A percentile compares a stretch with the other conserved stretches of the same genome.
Evolutionary conservation across 64 coral and sea anemone species (phyloP).

Genomic region (Astreopora myriophthalma): DNA sequence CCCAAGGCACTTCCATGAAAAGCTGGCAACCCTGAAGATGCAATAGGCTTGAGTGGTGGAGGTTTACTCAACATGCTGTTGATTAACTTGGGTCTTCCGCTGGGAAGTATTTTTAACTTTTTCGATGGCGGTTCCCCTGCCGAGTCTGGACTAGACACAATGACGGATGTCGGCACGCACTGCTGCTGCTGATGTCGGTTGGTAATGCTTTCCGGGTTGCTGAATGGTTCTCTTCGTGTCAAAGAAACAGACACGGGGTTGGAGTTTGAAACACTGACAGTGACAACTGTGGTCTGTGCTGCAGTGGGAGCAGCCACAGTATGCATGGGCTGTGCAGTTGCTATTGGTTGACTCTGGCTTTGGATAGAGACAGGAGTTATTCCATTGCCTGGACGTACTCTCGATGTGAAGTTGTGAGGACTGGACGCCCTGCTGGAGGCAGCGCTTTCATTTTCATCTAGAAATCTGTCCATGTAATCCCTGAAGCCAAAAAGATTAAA

Average conservation of each 20-base stretch:
- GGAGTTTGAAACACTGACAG: slow-evolving; percentile 4
- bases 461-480: slow-evolving; percentile 98
- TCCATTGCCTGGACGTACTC: slow-evolving; percentile 78
- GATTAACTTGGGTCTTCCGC: slow-evolving; percentile 63
- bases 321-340: slow-evolving; percentile 8
- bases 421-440: slow-evolving; percentile 96
- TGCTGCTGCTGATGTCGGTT: slow-evolving; percentile 49
- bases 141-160: slow-evolving; percentile 80
- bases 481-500: slow-evolving; percentile 6
- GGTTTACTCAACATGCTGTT: slow-evolving; percentile 68
- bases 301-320: slow-evolving; percentile 22
- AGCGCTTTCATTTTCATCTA: slow-evolving; percentile 99
- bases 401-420: slow-evolving; percentile 81
- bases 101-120: slow-evolving; percentile 66
- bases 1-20: slow-evolving; percentile 34
- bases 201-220: neutral
- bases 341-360: slow-evolving; percentile 42
- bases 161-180: slow-evolving; percentile 96
- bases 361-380: slow-evolving; percentile 10
- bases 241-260: neutral
- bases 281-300: slow-evolving; percentile 52
- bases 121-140: slow-evolving; percentile 71
- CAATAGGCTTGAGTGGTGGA: slow-evolving; percentile 84
- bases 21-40: neutral
- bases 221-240: neutral